Base-by-base conservation (phyloP, 2,113 vertebrate genomes). In the Indicator maculatus region DNA sequence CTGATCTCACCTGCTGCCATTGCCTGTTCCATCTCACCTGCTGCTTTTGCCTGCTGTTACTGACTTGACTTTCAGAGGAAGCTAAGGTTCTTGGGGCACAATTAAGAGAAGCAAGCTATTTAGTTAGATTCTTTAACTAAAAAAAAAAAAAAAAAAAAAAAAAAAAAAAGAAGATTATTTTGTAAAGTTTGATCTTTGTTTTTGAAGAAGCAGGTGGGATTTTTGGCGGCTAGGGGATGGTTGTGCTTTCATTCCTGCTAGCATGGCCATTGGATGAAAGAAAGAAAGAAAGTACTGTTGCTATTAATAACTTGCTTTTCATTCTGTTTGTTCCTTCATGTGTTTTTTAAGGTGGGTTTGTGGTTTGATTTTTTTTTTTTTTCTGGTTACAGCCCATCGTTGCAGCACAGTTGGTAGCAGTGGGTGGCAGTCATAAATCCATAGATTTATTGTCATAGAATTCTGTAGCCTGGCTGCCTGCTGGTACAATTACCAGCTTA, bases 31-130 rank as follows among this genome's bases (percentile, higher is more conserved):
- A 66, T 86, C 88, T 83, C 88, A 90, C 95, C 88, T 93, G 94
- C 90, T 95, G 92, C 82, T 69, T 6, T 14, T 11, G 20, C 94
- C 78, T 96, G 79, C 93, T 94, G 81, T 55, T 75, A 36, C 79
- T 64, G 64, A 52, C 80, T 90, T 96, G 90, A 84, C 86, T 93
- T 94, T 93, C 86, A 94, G 78, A 82, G 60, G 45, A 92, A 69
- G 50, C 52, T 84, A 47, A 93, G 74, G 59, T 80, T 94, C 71
- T 31, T 76, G 71, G 50, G 92, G 85, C 45, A 76, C 74, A 87
- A 89, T 92, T 87, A 87, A 88, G 64, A 63, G 70, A 65, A 65
- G n/a, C 27, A 33, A 50, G 30, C 72, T 82, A 79, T 36, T 78
- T 87, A 65, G 26, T 39, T 74, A 58, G 61, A 65, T 58, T 76